These are phyloP conservation scores for Champsocephalus esox DNA, from an alignment of 2,797 vertebrate genomes.

Conservation along the genomic window DNA sequence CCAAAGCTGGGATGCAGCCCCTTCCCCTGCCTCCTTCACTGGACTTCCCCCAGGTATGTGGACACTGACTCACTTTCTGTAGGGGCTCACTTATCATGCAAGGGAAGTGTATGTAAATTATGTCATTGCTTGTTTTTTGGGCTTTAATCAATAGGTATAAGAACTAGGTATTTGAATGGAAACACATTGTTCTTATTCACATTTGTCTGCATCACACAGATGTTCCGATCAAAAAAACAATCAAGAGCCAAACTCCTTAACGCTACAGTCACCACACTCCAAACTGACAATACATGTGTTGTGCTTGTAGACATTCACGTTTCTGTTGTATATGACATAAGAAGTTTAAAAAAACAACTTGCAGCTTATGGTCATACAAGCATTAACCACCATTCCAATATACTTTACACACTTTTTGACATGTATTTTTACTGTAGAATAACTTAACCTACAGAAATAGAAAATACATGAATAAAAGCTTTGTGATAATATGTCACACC, in stretches of 20 bases:
- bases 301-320: not conserved
- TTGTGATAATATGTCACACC: constrained; percentile 31
- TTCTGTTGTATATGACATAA: not conserved
- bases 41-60: constrained; percentile 73
- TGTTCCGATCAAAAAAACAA: too few relatives aligned
- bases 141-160: too few relatives aligned
- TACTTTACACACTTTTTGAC: not conserved
- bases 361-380: too few relatives aligned
- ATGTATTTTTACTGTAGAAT: not conserved
- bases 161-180: too few relatives aligned
- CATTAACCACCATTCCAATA: too few relatives aligned
- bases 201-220: too few relatives aligned
- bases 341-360: too few relatives aligned
- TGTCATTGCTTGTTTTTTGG: not conserved
- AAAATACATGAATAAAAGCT: not conserved
- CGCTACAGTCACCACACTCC: not conserved
- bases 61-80: not conserved
- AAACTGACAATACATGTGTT: not conserved
- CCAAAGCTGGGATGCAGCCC: not conserved
- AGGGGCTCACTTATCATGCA: not conserved
- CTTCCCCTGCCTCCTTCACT: constrained; percentile 67
- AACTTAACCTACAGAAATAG: not conserved
- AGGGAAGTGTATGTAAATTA: not conserved
- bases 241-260: too few relatives aligned
- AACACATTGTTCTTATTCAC: too few relatives aligned